These are phyloP conservation scores for Platycercus adscitus DNA, from an alignment of 2,113 vertebrate genomes.

Conservation along the genomic window DNA sequence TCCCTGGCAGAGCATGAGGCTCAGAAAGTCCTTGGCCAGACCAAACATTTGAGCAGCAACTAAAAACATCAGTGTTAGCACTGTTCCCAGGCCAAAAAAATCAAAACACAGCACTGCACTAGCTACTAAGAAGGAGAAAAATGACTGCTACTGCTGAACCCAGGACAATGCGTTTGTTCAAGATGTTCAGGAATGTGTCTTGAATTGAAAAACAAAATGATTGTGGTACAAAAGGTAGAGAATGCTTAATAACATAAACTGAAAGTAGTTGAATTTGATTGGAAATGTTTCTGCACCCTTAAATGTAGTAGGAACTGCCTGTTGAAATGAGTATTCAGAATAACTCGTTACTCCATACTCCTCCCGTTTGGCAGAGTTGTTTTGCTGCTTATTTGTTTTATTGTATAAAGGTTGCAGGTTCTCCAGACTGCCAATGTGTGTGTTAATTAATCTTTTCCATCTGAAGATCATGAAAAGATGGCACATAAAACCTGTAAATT, in stretches of 20 bases:
- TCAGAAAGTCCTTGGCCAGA: too few relatives aligned
- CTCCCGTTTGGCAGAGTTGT: not conserved
- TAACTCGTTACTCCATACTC: rapidly evolving
- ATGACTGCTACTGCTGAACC: too few relatives aligned
- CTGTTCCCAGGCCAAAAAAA: too few relatives aligned
- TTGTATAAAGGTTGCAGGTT: not conserved
- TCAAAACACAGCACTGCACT: too few relatives aligned
- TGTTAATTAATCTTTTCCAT: not conserved
- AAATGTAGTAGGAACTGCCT: not conserved
- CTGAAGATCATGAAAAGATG: not conserved
- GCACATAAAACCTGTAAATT: not conserved
- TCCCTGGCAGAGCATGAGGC: too few relatives aligned
- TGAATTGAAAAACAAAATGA: not conserved
- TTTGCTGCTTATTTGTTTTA: not conserved
- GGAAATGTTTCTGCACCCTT: not conserved
- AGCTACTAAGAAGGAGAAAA: too few relatives aligned
- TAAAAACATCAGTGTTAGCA: too few relatives aligned
- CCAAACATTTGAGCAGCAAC: too few relatives aligned
- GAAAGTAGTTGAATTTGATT: not conserved
- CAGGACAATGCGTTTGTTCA: not conserved
- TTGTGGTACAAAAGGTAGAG: not conserved
- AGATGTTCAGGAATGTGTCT: not conserved
- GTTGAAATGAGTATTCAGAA: not conserved
- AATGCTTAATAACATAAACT: not conserved
- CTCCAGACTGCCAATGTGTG: constrained; percentile 3